Evolutionary conservation across 2,113 vertebrate species (phyloP).

Genomic region (Dasypus novemcinctus): DNA sequence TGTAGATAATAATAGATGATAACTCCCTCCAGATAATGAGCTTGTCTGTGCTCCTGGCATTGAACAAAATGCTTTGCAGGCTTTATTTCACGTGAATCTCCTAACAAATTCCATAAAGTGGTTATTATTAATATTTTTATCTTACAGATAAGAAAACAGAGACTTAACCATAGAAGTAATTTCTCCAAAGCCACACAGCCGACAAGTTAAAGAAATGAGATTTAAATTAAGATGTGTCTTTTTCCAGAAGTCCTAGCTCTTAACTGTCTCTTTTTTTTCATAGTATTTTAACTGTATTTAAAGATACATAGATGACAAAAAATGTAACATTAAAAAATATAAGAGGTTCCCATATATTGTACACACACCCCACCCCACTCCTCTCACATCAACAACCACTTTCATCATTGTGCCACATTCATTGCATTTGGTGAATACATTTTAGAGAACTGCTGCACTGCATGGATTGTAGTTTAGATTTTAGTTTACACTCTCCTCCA

Average conservation of each 20-base stretch:
- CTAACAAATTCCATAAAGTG: not conserved
- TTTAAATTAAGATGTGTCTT: not conserved
- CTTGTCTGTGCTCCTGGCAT: not conserved
- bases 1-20: not conserved
- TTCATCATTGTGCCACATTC: too few relatives aligned
- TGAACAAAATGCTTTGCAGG: not conserved
- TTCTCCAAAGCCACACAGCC: not conserved
- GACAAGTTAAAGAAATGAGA: not conserved
- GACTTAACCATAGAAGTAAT: not conserved
- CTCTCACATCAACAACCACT: too few relatives aligned
- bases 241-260: not conserved
- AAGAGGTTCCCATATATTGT: too few relatives aligned
- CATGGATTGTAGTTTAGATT: too few relatives aligned
- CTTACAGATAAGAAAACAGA: not conserved
- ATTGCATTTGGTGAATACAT: too few relatives aligned
- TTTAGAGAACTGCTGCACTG: too few relatives aligned
- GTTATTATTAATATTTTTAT: not conserved
- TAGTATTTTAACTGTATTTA: too few relatives aligned
- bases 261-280: not conserved
- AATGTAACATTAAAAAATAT: too few relatives aligned
- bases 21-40: not conserved
- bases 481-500: too few relatives aligned
- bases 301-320: too few relatives aligned
- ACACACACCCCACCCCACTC: too few relatives aligned
- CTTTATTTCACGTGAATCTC: not conserved